Base-by-base conservation (phyloP, 53 echinoderm and acorn worm genomes). In the Antedon mediterranea region DNA sequence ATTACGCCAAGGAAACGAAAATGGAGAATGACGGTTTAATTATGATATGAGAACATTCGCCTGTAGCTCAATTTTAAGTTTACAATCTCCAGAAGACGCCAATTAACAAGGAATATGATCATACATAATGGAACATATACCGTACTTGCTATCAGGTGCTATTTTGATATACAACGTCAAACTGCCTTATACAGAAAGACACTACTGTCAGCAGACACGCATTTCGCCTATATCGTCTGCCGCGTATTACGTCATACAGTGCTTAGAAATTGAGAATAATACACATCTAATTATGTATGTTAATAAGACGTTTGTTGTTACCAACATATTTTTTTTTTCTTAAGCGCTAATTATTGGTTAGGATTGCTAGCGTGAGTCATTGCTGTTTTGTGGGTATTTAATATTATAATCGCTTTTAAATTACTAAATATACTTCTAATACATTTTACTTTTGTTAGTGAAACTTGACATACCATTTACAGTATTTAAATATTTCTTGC, bases 51-150 rank as follows among this genome's bases (percentile, higher is more conserved):
- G 57, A 57, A 57, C 57, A 23, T 57, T 23, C 9, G 57, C 57
- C 23, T 18, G 57, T 57, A 26, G 57, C 20, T 57, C 57, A 57
- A 57, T 26, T 57, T 57, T 57, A 15, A 57, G 57, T 57, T 26
- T 26, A 57, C 57, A 9, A 57, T 57, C 9, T 57, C 57, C 3
- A 57, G 57, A 57, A 8, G 57, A 57, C 57, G 57, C 57, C 57
- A 57, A 57, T 57, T 57, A 57, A 57, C 57, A 8, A 57, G 57
- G 20, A 57, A 57, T 57, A 57, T 57, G 57, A 57, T 57, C 9
- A 57, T 57, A 57, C 57, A 57, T 57, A 57, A 57, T 57, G 57
- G 57, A 57, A 57, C 57, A 57, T 57, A 57, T 57, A 57, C 57
- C 37, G 11, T 57, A 57, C 23, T 26, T 6, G 23, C 57, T 13